These are phyloP conservation scores for Ceyx melanurus DNA, from an alignment of 2,113 vertebrate genomes.

Conservation along the genomic window DNA sequence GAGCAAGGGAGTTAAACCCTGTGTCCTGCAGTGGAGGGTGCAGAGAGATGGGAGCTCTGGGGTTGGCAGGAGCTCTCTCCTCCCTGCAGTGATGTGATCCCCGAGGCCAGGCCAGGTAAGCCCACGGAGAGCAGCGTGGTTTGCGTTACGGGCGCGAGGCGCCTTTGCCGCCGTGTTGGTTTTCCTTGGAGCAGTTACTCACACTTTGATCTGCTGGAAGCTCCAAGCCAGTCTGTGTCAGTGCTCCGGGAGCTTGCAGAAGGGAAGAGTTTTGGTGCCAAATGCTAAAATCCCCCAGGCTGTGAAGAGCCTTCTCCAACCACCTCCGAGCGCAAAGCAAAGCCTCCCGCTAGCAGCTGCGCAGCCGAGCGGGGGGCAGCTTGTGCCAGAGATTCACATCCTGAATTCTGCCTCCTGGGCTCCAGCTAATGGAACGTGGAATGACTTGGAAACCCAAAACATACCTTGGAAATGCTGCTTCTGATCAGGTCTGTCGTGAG, in stretches of 20 bases:
- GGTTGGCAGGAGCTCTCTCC: not conserved
- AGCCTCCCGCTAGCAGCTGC: not conserved
- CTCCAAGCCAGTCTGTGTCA: not conserved
- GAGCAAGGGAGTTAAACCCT: not conserved
- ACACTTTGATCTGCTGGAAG: not conserved
- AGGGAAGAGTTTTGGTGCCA: not conserved
- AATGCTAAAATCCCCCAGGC: not conserved
- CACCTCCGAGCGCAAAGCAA: not conserved
- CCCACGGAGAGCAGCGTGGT: not conserved
- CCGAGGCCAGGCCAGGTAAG: not conserved
- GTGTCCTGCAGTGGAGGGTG: not conserved
- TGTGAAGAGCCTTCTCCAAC: not conserved
- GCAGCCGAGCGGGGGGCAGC: not conserved
- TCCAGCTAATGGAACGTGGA: not conserved
- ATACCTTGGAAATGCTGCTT: not conserved
- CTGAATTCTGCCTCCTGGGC: not conserved
- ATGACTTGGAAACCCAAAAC: not conserved
- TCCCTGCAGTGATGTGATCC: rapidly evolving
- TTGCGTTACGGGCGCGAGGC: rapidly evolving
- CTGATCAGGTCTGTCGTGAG: not conserved
- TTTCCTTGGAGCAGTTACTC: not conserved
- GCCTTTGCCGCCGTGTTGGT: not conserved
- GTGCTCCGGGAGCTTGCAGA: not conserved
- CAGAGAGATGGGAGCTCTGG: not conserved
- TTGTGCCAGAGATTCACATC: not conserved